Evolutionary conservation across 2,888 invertebrate species (phyloP), one percentile per base, ranked within the genome.

Genomic region (Crematogaster levior): DNA sequence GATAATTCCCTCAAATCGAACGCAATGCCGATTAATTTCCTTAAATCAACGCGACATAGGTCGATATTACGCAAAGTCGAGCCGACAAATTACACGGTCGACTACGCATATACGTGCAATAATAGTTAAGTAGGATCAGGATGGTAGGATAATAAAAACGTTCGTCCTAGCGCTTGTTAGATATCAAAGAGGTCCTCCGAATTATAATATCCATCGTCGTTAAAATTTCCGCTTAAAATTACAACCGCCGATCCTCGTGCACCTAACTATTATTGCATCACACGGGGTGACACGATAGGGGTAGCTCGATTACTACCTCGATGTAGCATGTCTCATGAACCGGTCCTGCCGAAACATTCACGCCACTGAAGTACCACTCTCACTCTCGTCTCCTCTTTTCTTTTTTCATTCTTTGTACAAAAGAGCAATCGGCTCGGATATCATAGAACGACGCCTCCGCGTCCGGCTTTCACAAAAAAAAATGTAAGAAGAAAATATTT

Each of bases 261-360:
- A 30, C 43, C 12, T 43, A 77, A 68, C 56, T 56, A 68, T 68
- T 68, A 77, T 77, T 56, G 43, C 77, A 56, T 68, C 53, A 43
- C 12, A 65, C 24, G 43, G 43, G 18, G 6, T 30, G 30, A 48
- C 48, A 24, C 40, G 18, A n/a, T n/a, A n/a, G n/a, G n/a, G n/a
- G n/a, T 1, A 51, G 21, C 21, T 65, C 48, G 48, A 63, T 63
- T 12, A 12, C 27, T 63, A 48, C 56, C 34, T 63, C 48, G 60
- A 73, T 21, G 18, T 75, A 63, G 40, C 40, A 40, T 66, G 66
- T 21, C 53, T 75, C 56, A 46, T 63, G 80, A 65, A 85, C 40
- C 85, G 83, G 85, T 80, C 80, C 82, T 79, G 85, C 87, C 85
- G 87, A 85, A 87, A 82, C 61, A 77, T 68, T 58, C 51, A 24